Evolutionary conservation across 2,113 vertebrate genomes (phyloP).

Genomic region (Ptilonorhynchus violaceus): DNA sequence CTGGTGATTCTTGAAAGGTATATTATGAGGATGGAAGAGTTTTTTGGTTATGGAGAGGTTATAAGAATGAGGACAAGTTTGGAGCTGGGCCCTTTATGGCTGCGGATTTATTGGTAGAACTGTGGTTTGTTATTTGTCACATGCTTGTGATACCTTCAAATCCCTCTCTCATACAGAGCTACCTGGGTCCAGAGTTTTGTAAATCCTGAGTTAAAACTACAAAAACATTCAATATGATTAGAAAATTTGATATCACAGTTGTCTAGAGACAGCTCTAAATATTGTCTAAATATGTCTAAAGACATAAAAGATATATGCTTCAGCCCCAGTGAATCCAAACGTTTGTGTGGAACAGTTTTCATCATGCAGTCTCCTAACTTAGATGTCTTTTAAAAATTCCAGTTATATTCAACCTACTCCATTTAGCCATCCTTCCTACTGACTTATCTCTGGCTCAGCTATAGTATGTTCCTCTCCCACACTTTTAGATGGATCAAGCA

Average conservation of each 20-base stretch:
- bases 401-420: not conserved
- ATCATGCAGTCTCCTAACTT: not conserved
- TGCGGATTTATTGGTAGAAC: not conserved
- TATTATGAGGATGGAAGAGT: not conserved
- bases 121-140: too few relatives aligned
- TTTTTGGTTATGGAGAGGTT: not conserved
- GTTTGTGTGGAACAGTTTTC: not conserved
- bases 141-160: not conserved
- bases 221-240: not conserved
- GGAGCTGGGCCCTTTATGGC: not conserved
- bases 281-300: too few relatives aligned
- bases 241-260: not conserved
- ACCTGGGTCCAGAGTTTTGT: not conserved
- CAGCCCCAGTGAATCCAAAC: not conserved
- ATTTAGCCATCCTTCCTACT: not conserved
- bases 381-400: not conserved
- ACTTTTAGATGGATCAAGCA: not conserved
- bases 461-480: not conserved
- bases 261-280: not conserved
- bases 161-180: not conserved
- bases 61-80: not conserved
- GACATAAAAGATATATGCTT: not conserved
- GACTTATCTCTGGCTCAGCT: not conserved
- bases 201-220: not conserved
- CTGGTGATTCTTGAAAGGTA: not conserved